Evolutionary conservation across 1,140 invertebrate genomes (phyloP), one percentile per base, ranked within the genome.

Genomic region (Aphidius gifuensis): DNA sequence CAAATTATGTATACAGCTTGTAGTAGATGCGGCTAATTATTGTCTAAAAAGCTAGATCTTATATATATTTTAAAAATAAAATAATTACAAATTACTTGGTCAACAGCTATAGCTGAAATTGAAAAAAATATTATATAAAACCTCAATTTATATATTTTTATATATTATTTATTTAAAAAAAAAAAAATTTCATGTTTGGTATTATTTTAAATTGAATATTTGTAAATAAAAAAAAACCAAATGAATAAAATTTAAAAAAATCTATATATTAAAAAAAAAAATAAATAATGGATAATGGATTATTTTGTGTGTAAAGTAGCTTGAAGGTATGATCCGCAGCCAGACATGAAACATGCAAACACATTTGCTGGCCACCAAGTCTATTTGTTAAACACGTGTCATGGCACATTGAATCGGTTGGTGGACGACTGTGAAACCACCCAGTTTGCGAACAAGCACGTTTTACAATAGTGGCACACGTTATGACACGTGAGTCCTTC

Each of bases 331-430:
- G 23, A 32, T 32, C 23, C 23, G 1, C 16, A 32, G 4, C 23
- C 2, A 32, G 23, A 32, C 60, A 32, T 61, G 47, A n/a, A 62
- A 59, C 46, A 32, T 56, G 59, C 68, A 74, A 74, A 74, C 71
- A 72, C 66, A 68, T 66, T 67, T 62, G 65, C 23, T 53, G 67
- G 59, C 67, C 68, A 69, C 72, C 73, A 72, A 74, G 68, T 71
- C 71, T 74, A 74, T 74, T 74, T 72, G 60, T 42, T 71, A 32
- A 32, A 74, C 73, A 74, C 73, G 73, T 74, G 73, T 72, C 73
- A 54, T 70, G 11, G 67, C 64, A 68, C 69, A 67, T 69, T 65
- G 62, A 69, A 71, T 69, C 65, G 60, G 53, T 69, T 64, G 60
- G 53, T 32, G 23, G 23, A 32, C 23, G 23, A 32, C 23, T 32